phyloP scores from a whole-genome alignment of 2,113 vertebrate species.

The Pseudolaguvia tuberculata region DNA sequence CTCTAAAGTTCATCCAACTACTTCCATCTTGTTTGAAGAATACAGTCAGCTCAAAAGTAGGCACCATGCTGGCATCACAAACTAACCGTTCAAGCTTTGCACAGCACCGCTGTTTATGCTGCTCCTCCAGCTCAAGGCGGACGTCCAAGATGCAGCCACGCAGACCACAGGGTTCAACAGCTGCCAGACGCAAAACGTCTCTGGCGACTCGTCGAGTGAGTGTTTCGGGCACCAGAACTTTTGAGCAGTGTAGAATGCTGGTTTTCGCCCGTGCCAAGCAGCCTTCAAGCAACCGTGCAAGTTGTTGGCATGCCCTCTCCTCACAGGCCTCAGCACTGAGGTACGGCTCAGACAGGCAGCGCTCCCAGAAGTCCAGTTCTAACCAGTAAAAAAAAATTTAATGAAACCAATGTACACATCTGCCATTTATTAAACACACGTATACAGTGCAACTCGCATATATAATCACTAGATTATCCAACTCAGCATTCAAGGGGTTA shows the following conservation, averaged over 20 bases:
- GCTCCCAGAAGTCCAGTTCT: slow-evolving; percentile 81
- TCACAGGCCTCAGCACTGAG: slow-evolving; percentile 64
- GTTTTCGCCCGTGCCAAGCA: slow-evolving; percentile 79
- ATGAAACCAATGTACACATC: not conserved
- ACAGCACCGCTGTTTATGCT: slow-evolving; percentile 64
- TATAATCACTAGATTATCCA: no score
- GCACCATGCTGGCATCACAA: slow-evolving; percentile 75
- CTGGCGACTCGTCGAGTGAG: slow-evolving; percentile 73
- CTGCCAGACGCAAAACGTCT: slow-evolving; percentile 73
- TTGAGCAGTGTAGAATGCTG: slow-evolving; percentile 75
- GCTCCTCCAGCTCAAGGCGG: slow-evolving; percentile 74
- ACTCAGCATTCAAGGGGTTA: no score
- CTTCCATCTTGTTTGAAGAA: slow-evolving; percentile 81
- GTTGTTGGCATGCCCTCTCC: slow-evolving; percentile 70
- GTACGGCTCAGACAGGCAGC: slow-evolving; percentile 67
- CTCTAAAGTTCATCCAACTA: slow-evolving; percentile 75
- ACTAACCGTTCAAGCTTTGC: slow-evolving; percentile 75
- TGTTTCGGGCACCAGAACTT: slow-evolving; percentile 78
- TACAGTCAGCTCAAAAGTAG: slow-evolving; percentile 82
- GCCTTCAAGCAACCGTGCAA: slow-evolving; percentile 76
- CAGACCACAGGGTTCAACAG: slow-evolving; percentile 79
- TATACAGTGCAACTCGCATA: no score
- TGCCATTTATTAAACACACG: no score
- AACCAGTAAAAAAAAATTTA: slow-evolving; percentile 29
- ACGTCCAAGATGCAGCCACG: slow-evolving; percentile 76